phyloP scores from a whole-genome alignment of 2,797 vertebrate species.

The Hylomyscus alleni region DNA sequence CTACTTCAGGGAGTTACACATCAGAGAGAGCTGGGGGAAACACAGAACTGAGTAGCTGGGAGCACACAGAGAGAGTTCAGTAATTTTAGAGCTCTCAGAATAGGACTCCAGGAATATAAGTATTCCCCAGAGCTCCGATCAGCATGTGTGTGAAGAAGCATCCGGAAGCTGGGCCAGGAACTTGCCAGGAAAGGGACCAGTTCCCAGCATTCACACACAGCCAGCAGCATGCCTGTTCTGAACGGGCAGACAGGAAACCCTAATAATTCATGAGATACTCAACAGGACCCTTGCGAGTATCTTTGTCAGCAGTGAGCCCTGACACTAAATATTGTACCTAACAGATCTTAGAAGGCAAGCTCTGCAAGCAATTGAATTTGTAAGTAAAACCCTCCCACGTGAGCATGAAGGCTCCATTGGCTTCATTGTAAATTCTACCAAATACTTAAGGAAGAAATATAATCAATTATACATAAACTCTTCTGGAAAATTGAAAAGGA shows the following conservation, averaged over 20 bases:
- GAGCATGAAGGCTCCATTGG: neutral
- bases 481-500: conserved; percentile 57
- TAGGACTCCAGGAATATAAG: neutral
- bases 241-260: neutral
- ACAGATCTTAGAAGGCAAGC: conserved; percentile 26
- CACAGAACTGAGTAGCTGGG: neutral
- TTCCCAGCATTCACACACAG: neutral
- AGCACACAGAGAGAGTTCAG: neutral
- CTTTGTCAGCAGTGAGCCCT: neutral
- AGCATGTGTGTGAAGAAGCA: neutral
- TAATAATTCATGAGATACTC: neutral
- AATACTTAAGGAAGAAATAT: conserved; percentile 49
- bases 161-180: neutral
- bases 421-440: conserved; percentile 31
- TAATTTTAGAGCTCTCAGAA: neutral
- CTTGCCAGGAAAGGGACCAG: neutral
- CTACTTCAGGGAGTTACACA: fast-evolving
- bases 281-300: neutral
- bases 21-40: fast-evolving
- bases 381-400: conserved; percentile 2
- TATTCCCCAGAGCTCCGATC: neutral
- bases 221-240: neutral
- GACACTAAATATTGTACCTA: neutral
- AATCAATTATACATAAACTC: conserved; percentile 23
- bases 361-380: conserved; percentile 2